A percentile compares a stretch with the other conserved stretches of the same genome.
Conservation (phyloP, 2,797 vertebrate species). For the Manis pentadactyla region DNA sequence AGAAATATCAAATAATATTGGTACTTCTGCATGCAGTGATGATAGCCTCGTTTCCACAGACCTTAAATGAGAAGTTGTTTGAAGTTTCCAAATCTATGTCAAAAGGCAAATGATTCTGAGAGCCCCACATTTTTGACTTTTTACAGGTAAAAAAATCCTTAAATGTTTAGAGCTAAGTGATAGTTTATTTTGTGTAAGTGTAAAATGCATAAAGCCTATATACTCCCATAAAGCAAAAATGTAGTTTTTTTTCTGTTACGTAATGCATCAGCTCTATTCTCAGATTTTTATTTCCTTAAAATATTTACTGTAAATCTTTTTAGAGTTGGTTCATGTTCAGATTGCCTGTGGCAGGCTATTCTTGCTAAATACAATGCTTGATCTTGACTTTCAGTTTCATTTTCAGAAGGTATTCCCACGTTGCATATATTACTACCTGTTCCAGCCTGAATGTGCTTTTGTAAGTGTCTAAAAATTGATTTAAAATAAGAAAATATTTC, state of each 20-base stretch:
- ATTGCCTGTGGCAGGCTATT: background rate
- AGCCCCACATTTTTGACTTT: background rate
- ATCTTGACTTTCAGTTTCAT: background rate
- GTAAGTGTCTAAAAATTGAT: background rate
- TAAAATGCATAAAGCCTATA: background rate
- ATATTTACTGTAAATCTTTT: background rate
- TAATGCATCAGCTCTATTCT: background rate
- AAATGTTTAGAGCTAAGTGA: background rate
- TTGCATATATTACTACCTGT: background rate
- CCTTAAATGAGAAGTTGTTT: constrained; percentile 29
- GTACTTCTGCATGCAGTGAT: background rate
- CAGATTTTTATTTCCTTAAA: constrained; percentile 21
- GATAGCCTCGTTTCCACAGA: background rate
- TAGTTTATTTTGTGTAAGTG: background rate
- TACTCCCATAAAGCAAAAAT: background rate
- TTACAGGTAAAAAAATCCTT: background rate
- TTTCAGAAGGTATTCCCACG: background rate
- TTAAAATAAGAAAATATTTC: background rate
- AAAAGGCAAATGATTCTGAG: constrained; percentile 39
- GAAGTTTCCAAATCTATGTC: constrained; percentile 36
- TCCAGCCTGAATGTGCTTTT: background rate
- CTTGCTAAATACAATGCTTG: background rate
- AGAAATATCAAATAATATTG: constrained; percentile 33
- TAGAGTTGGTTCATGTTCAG: background rate
- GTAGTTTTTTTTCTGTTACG: background rate